Conservation (phyloP, 92 coral and sea anemone species). For the Zoanthus gigantus region DNA sequence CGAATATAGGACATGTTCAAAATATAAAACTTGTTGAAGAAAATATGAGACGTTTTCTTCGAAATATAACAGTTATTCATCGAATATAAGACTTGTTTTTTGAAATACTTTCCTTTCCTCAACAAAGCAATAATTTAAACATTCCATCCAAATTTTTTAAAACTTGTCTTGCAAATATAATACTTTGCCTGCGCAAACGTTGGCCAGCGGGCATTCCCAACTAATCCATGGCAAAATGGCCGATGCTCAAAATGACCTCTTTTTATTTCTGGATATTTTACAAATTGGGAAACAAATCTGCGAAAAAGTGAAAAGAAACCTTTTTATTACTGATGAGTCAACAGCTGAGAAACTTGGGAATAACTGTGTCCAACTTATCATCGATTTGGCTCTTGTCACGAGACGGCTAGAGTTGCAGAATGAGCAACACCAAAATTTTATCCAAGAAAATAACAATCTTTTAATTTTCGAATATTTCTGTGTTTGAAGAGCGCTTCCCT, state of each 20-base stretch:
- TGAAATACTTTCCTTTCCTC: slow-evolving; percentile 47
- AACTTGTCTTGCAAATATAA: no score
- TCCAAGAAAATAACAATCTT: neutral
- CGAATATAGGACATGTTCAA: no score
- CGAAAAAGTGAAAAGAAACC: neutral
- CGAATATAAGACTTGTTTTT: no score
- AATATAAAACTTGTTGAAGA: no score
- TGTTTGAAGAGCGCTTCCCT: slow-evolving; percentile 59
- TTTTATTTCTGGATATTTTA: no score
- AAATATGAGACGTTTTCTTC: slow-evolving; percentile 31
- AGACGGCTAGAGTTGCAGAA: slow-evolving; percentile 9
- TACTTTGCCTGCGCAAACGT: neutral
- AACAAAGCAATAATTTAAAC: neutral
- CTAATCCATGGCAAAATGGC: slow-evolving; percentile 26
- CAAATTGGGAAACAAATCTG: no score
- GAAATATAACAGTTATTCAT: neutral
- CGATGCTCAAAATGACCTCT: neutral
- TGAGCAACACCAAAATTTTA: neutral
- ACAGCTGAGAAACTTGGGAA: slow-evolving; percentile 34
- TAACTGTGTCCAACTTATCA: slow-evolving; percentile 45
- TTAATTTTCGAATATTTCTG: slow-evolving; percentile 31
- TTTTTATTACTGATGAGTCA: slow-evolving; percentile 36
- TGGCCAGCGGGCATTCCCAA: slow-evolving; percentile 42
- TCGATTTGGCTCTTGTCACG: slow-evolving; percentile 27
- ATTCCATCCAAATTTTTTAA: no score